Conservation (phyloP, 2,113 vertebrate genomes). For the Oostethus manadensis region DNA sequence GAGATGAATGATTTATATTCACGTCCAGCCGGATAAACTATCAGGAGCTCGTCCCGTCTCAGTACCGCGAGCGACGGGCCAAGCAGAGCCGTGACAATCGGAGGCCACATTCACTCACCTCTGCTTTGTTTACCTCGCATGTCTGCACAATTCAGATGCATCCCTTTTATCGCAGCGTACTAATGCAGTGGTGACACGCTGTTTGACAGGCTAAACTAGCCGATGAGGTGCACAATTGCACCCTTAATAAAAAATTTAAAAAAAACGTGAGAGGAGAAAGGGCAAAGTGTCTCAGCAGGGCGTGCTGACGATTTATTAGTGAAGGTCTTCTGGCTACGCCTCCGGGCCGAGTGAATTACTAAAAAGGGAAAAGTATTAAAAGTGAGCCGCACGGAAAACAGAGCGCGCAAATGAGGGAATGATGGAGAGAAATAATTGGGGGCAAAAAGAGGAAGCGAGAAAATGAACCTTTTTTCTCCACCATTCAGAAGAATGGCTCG, state of each 20-base stretch:
- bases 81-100: not conserved
- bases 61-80: too few relatives aligned
- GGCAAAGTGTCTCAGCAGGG: slow-evolving; percentile 37
- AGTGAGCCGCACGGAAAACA: slow-evolving; percentile 19
- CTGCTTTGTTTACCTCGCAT: not conserved
- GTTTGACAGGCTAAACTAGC: slow-evolving; percentile 29
- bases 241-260: slow-evolving; percentile 20
- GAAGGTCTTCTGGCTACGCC: slow-evolving; percentile 41
- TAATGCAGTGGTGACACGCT: slow-evolving; percentile 7
- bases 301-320: slow-evolving; percentile 40
- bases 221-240: slow-evolving; percentile 32
- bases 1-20: slow-evolving; percentile 37
- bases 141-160: not conserved
- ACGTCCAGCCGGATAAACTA: slow-evolving; percentile 10
- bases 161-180: not conserved
- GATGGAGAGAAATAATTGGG: slow-evolving; percentile 17
- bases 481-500: not conserved
- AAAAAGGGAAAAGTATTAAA: slow-evolving; percentile 20
- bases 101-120: slow-evolving; percentile 7
- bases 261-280: slow-evolving; percentile 21
- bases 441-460: slow-evolving; percentile 7
- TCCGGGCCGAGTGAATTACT: slow-evolving; percentile 33
- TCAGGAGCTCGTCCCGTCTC: slow-evolving; percentile 13
- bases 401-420: slow-evolving; percentile 12
- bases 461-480: slow-evolving; percentile 8